Percentiles rank a stretch among this genome's conserved stretches.
Evolutionary conservation across 2,888 invertebrate species (phyloP).

Genomic region (Lepidonotus clava): DNA sequence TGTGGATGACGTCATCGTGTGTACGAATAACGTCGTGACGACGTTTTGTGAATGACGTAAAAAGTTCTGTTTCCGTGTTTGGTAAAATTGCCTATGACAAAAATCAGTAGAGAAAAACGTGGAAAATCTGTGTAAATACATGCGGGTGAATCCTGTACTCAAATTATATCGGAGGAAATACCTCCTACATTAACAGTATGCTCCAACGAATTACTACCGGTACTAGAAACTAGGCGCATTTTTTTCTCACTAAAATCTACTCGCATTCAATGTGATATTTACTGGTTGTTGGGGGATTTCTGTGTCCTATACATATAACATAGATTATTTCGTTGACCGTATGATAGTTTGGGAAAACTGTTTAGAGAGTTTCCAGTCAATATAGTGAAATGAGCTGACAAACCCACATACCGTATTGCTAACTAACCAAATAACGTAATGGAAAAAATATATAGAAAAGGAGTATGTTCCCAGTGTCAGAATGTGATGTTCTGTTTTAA

Average conservation of each 20-base stretch:
- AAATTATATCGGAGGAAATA: too few species aligned
- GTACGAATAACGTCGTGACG: too few species aligned
- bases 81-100: neutral
- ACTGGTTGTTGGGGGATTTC: neutral
- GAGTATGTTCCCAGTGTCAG: conserved; percentile 7
- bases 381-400: too few species aligned
- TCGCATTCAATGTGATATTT: neutral
- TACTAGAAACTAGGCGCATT: too few species aligned
- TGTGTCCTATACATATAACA: neutral
- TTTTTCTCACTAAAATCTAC: too few species aligned
- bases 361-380: neutral
- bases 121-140: too few species aligned
- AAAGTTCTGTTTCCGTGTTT: neutral
- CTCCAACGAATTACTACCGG: neutral
- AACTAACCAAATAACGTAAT: neutral
- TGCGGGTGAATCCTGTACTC: too few species aligned
- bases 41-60: too few species aligned
- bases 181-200: too few species aligned
- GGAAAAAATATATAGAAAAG: neutral
- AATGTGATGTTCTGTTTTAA: neutral
- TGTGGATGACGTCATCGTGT: too few species aligned
- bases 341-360: neutral
- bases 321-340: neutral
- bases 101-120: too few species aligned
- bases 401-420: neutral